A percentile compares a stretch with the other conserved stretches of the same genome.
These are phyloP conservation scores for Hanleya hanleyi DNA, from an alignment of 2,888 invertebrate genomes.

Conservation along the genomic window DNA sequence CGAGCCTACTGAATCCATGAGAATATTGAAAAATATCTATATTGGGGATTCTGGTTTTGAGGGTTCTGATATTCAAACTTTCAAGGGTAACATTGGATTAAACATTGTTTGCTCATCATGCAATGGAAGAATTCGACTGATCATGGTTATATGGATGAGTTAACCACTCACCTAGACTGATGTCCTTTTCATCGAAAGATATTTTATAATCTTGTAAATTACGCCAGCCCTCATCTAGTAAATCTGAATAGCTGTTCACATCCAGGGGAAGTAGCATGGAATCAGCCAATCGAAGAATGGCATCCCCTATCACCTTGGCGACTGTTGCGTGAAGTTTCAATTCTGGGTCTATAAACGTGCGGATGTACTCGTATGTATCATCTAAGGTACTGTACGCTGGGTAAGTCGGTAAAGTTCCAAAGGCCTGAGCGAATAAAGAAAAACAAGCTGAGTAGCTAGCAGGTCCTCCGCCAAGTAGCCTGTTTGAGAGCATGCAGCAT, in stretches of 20 bases:
- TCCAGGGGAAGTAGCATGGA: slow-evolving; percentile 62
- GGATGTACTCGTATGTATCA: slow-evolving; percentile 70
- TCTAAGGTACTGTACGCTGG: slow-evolving; percentile 72
- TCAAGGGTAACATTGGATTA: too few species aligned
- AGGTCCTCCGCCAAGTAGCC: too few species aligned
- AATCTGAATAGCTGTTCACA: slow-evolving; percentile 37
- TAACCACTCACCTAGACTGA: slow-evolving; percentile 35
- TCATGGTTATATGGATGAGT: slow-evolving; percentile 4
- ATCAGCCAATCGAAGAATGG: slow-evolving; percentile 59
- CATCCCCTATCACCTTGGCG: slow-evolving; percentile 58
- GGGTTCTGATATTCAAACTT: too few species aligned
- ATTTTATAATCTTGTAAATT: slow-evolving; percentile 23
- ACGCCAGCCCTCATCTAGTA: slow-evolving; percentile 46
- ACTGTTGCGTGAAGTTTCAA: slow-evolving; percentile 61
- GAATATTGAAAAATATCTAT: too few species aligned
- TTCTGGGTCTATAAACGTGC: slow-evolving; percentile 67
- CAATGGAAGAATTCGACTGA: slow-evolving; percentile 14
- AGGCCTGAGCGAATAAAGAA: slow-evolving; percentile 40
- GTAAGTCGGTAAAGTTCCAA: slow-evolving; percentile 56
- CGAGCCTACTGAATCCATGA: too few species aligned
- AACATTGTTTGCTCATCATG: too few species aligned
- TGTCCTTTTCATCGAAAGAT: slow-evolving; percentile 29
- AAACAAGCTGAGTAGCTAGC: neutral
- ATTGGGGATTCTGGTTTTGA: too few species aligned
- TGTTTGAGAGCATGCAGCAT: too few species aligned